These are phyloP conservation scores for Pseudotriccus pelzelni DNA, from an alignment of 2,797 vertebrate genomes.

Conservation along the genomic window DNA sequence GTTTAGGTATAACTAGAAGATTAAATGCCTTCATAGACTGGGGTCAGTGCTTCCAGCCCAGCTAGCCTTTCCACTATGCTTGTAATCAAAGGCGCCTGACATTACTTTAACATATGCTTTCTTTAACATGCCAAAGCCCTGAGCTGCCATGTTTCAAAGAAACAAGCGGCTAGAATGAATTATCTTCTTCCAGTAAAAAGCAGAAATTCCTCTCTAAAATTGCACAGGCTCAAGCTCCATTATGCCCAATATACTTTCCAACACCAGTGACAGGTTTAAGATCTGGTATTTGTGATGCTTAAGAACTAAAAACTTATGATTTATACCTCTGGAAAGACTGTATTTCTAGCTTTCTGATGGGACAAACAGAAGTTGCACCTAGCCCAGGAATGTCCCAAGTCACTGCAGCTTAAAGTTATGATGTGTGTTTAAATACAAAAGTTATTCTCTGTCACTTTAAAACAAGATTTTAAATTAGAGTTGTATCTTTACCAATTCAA, in stretches of 20 bases:
- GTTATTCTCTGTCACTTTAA: neutral
- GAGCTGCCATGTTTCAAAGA: neutral
- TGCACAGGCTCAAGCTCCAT: neutral
- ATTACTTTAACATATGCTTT: neutral
- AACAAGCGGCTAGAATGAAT: neutral
- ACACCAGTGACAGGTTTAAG: slow-evolving; percentile 5
- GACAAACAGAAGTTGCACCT: slow-evolving; percentile 10
- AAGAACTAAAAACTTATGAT: neutral
- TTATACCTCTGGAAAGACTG: neutral
- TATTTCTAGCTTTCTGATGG: slow-evolving; percentile 13
- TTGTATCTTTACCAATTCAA: neutral
- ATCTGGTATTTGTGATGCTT: slow-evolving; percentile 11
- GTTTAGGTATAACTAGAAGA: neutral
- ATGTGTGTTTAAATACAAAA: neutral
- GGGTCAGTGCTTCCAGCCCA: neutral
- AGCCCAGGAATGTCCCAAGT: neutral
- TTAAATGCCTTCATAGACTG: neutral
- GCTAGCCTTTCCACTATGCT: neutral
- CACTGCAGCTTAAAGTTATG: neutral
- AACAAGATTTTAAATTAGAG: neutral
- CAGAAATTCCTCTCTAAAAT: slow-evolving; percentile 28
- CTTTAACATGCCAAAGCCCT: neutral
- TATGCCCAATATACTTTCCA: slow-evolving; percentile 11
- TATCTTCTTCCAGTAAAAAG: slow-evolving; percentile 1
- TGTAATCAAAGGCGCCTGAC: rapidly evolving